phyloP scores from a whole-genome alignment of 2,113 vertebrate genomes.

The Nibea coibor region DNA sequence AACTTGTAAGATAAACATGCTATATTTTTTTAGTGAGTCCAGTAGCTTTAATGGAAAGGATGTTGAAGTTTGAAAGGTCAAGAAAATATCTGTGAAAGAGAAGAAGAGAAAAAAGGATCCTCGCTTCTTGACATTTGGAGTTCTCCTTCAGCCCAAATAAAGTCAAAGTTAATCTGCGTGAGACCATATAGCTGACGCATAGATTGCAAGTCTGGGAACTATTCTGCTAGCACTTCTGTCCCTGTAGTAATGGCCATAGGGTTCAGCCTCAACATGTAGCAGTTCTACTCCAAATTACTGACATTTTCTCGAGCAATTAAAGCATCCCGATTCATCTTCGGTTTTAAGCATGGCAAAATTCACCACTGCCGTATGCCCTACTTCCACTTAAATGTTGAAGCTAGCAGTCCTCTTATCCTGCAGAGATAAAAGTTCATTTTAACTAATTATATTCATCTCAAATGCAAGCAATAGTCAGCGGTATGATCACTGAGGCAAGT shows the following conservation, averaged over 20 bases:
- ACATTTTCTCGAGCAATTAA: neutral
- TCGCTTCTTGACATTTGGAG: neutral
- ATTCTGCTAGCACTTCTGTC: slow-evolving; percentile 6
- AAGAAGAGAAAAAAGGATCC: neutral
- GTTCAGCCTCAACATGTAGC: neutral
- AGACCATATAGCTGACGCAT: neutral
- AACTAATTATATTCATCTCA: neutral
- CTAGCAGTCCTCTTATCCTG: neutral
- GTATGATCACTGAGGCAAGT: neutral
- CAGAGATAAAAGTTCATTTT: neutral
- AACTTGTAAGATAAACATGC: neutral
- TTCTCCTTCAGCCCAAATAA: neutral
- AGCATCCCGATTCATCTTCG: neutral
- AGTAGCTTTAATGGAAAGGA: neutral
- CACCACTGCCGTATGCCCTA: too few relatives aligned
- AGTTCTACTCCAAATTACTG: neutral
- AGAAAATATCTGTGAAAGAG: neutral
- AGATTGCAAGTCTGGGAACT: neutral
- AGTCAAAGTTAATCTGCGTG: neutral
- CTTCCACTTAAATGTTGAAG: neutral
- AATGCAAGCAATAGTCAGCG: neutral
- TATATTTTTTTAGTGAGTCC: neutral
- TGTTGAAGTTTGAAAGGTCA: neutral
- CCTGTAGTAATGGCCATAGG: neutral
- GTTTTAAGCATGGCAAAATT: neutral